Base-by-base conservation (phyloP, 1,140 invertebrate genomes). In the Manduca sexta region DNA sequence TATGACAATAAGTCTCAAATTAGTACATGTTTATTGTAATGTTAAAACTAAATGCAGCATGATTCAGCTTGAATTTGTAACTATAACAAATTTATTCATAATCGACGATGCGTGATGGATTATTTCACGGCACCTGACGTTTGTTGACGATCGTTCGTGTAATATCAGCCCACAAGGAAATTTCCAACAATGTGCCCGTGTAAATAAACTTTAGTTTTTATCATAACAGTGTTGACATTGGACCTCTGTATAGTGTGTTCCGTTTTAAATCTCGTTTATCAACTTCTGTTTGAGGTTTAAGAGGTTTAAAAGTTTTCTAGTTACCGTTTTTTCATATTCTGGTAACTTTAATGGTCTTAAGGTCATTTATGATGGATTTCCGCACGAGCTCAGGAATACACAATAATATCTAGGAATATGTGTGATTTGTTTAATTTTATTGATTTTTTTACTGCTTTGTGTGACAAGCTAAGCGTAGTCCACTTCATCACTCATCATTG, bases 51-150 rank as follows among this genome's bases (percentile, higher is more conserved):
- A 26, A 8, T 0, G 4, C 4, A 1, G 4, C 4, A 26, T 26
- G 21, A 26, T 5, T 26, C 21, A 26, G 21, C 21, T 5, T 21
- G 38, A 44, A 5, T 26, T 8, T 33, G 43, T 52, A 52, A 26
- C 26, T 47, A 51, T 54, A 52, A 49, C 45, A 49, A 60, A 64
- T 64, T 59, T 53, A 44, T 59, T 53, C 45, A 43, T 40, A 55
- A 42, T 51, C 52, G 53, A 45, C 40, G 41, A 42, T 45, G 57
- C 56, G 52, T 74, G 68, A 74, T 71, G 65, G 57, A 71, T 74
- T 42, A 54, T 56, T 58, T 58, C 43, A 54, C 53, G 43, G 50
- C 33, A 45, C 45, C 4, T 67, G 56, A 53, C 43, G 40, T 52
- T 41, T 55, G 47, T 55, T 14, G 21, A 26, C 8, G 21, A 26